Base-by-base conservation (phyloP, 1,140 invertebrate genomes). In the Tigriopus japonicus region DNA sequence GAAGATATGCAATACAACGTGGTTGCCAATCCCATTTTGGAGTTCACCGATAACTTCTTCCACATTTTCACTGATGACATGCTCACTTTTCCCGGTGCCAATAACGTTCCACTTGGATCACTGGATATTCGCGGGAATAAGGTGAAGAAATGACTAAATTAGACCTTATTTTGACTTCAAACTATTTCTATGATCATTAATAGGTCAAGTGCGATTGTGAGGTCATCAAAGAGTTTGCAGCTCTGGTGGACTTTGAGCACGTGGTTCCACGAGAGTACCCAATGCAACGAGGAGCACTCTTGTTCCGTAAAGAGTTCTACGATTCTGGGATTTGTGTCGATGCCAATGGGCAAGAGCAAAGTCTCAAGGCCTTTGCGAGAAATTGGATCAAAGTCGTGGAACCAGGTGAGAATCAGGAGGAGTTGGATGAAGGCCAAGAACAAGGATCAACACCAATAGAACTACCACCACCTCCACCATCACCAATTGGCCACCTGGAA, bases 231-330 rank as follows among this genome's bases (percentile, higher is more conserved):
- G 21, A 54, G 7, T 54, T 54, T 21, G 52, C 52, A 3, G 35
- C 35, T 23, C 52, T 54, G n/a, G 52, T 54, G 21, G 52, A 54
- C 52, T 54, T 21, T 54, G 52, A 28, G n/a, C 21, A 54, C 21
- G 14, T 15, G 14, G 14, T n/a, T 21, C n/a, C n/a, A 28, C 14
- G 52, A 1, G 35, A 28, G 6, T 6, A 23, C 17, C 5, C 21
- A 54, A 1, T 54, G 17, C 21, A 28, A 21, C 52, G 52, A 51
- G 52, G 52, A 28, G 52, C 21, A 21, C n/a, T 15, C 35, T 21
- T 54, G 14, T 54, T 54, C 35, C 21, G 52, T 5, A 54, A 54
- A 28, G 52, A 54, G 21, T 15, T 54, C 52, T 54, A 54, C 52
- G 52, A 54, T 54, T 23, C 17, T 6, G 52, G 52, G n/a, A 21